These are phyloP conservation scores for Hoplostethus mediterraneus DNA, from an alignment of 2,797 vertebrate species.

Conservation along the genomic window DNA sequence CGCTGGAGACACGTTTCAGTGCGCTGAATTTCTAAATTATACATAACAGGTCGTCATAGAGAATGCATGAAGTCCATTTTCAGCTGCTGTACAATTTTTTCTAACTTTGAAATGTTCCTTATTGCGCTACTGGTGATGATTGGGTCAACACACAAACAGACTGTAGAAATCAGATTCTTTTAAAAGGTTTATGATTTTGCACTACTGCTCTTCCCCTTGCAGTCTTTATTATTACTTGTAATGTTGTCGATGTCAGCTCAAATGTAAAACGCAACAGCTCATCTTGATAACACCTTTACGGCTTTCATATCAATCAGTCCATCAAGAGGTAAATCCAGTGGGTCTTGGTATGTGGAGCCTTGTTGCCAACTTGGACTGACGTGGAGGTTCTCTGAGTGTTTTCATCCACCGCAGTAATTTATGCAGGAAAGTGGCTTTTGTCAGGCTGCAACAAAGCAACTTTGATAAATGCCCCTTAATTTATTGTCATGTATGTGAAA, in stretches of 20 bases:
- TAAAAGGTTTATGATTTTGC: slow-evolving; percentile 3
- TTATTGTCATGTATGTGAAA: slow-evolving; percentile 96
- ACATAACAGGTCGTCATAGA: neutral
- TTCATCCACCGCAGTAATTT: slow-evolving; percentile 92
- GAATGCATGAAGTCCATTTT: neutral
- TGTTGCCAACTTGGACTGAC: slow-evolving; percentile 88
- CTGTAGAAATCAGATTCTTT: neutral
- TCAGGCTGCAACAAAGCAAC: slow-evolving; percentile 89
- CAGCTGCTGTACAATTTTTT: neutral
- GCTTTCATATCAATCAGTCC: slow-evolving; percentile 1
- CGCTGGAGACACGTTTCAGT: too few species aligned
- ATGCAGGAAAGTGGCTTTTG: slow-evolving; percentile 91
- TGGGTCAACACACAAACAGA: neutral
- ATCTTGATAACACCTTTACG: slow-evolving; percentile 47
- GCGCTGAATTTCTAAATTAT: neutral
- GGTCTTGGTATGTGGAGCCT: slow-evolving; percentile 88
- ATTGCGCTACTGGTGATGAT: too few species aligned
- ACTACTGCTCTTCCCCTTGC: neutral
- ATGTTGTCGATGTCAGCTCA: slow-evolving; percentile 33
- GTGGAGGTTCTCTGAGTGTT: slow-evolving; percentile 86
- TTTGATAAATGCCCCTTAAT: slow-evolving; percentile 95
- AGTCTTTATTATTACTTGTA: slow-evolving; percentile 25
- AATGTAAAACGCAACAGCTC: slow-evolving; percentile 56
- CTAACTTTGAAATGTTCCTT: too few species aligned
- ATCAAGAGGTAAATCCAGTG: slow-evolving; percentile 46